phyloP scores from a whole-genome alignment of 2,113 vertebrate genomes.

The Ondatra zibethicus region DNA sequence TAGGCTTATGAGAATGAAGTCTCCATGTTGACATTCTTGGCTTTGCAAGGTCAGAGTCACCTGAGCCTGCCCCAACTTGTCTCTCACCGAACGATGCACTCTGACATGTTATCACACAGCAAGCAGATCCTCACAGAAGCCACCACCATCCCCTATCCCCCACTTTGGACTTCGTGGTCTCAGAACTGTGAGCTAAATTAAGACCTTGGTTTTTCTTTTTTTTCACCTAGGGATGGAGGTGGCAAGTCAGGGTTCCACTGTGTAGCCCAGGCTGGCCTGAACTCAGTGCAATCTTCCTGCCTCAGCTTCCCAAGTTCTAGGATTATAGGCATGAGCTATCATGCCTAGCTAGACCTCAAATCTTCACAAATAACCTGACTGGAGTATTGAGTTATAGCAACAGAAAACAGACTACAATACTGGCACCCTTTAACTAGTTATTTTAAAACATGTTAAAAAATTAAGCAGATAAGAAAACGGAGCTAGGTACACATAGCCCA shows the following conservation, averaged over 20 bases:
- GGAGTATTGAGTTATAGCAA: background rate
- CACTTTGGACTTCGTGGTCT: no score
- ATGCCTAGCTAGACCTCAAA: background rate
- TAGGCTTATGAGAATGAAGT: background rate
- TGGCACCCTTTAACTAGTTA: background rate
- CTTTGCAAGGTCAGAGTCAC: background rate
- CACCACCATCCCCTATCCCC: no score
- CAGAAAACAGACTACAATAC: background rate
- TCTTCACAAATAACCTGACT: background rate
- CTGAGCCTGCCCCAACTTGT: background rate
- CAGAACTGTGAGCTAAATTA: background rate
- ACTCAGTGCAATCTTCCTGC: background rate
- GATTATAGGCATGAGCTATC: background rate
- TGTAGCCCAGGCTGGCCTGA: background rate
- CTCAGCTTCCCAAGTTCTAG: background rate
- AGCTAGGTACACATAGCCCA: background rate
- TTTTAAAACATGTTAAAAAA: background rate
- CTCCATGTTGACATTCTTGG: background rate
- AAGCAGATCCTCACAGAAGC: background rate
- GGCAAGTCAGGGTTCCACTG: background rate
- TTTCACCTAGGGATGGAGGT: no score
- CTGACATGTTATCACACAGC: background rate
- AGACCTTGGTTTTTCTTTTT: no score
- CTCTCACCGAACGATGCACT: background rate
- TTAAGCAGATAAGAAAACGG: background rate